Percentiles rank a stretch among this genome's conserved stretches.
phyloP scores from a whole-genome alignment of 2,113 vertebrate genomes.

The Electrona antarctica region DNA sequence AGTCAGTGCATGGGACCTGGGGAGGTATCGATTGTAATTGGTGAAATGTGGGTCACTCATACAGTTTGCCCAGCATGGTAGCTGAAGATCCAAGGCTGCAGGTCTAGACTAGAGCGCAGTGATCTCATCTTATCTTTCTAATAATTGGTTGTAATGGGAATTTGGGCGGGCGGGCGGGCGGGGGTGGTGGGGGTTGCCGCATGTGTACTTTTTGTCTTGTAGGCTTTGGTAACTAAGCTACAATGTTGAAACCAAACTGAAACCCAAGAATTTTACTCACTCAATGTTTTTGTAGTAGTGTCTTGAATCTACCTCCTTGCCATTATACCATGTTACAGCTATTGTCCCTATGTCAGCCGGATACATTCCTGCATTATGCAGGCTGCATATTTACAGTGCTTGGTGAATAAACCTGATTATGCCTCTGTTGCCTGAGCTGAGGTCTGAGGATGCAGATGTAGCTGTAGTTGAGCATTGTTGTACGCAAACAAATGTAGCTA shows the following conservation, averaged over 20 bases:
- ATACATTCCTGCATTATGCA: no score
- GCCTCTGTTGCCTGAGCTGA: background rate
- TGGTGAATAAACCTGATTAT: no score
- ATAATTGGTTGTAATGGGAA: constrained; percentile 43
- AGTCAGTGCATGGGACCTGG: constrained; percentile 44
- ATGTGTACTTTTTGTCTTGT: background rate
- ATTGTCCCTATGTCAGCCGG: no score
- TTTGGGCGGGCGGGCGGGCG: background rate
- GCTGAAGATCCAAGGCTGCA: constrained; percentile 43
- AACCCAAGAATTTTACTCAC: no score
- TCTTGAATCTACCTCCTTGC: no score
- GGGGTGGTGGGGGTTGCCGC: background rate
- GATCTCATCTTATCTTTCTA: constrained; percentile 43
- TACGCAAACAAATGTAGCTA: no score
- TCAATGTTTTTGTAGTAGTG: no score
- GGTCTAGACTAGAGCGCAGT: constrained; percentile 64
- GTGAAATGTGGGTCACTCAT: constrained; percentile 61
- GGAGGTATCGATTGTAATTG: constrained; percentile 69
- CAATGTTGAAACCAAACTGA: no score
- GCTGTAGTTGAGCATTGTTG: background rate
- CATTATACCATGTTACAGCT: no score
- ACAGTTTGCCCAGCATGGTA: constrained; percentile 45
- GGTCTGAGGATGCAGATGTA: background rate
- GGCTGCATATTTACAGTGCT: no score
- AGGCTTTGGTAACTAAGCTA: background rate